phyloP scores from a whole-genome alignment of 1,140 invertebrate species.

The Zaprionus inermis region DNA sequence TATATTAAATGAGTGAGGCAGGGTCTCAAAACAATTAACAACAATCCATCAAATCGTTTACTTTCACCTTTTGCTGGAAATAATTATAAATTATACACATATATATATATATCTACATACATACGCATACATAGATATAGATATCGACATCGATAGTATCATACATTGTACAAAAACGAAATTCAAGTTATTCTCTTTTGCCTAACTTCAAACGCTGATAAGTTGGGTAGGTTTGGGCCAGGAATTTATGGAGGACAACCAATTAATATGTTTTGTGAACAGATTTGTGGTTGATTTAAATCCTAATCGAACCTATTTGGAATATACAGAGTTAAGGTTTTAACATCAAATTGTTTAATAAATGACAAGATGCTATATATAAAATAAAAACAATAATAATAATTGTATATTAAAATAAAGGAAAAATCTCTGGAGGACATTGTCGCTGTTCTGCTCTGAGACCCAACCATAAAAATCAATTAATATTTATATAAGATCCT shows the following conservation, averaged over 20 bases:
- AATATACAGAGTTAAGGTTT: conserved; percentile 19
- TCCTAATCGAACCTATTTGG: conserved; percentile 26
- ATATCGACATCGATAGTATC: conserved; percentile 5
- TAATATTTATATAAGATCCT: not conserved
- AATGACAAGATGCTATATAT: conserved; percentile 5
- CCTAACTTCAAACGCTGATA: conserved; percentile 39
- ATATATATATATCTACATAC: conserved; percentile 51
- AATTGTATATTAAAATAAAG: not conserved
- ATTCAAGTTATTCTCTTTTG: conserved; percentile 19
- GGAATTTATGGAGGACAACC: conserved; percentile 17
- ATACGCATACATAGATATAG: conserved; percentile 39
- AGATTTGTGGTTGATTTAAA: conserved; percentile 15
- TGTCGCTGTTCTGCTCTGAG: conserved; percentile 18
- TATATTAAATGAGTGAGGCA: conserved; percentile 41
- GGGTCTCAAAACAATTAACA: conserved; percentile 66
- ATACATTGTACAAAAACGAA: conserved; percentile 37
- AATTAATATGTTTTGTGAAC: conserved; percentile 18
- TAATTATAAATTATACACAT: conserved; percentile 57
- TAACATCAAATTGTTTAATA: conserved; percentile 10
- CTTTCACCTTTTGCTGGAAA: conserved; percentile 76
- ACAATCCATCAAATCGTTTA: conserved; percentile 80
- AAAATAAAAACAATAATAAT: conserved; percentile 11
- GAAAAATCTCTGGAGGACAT: not conserved
- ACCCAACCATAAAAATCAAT: conserved; percentile 12
- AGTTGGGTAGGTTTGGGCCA: conserved; percentile 23